Conservation (phyloP, 2,888 invertebrate genomes). For the Axea sp. region DNA sequence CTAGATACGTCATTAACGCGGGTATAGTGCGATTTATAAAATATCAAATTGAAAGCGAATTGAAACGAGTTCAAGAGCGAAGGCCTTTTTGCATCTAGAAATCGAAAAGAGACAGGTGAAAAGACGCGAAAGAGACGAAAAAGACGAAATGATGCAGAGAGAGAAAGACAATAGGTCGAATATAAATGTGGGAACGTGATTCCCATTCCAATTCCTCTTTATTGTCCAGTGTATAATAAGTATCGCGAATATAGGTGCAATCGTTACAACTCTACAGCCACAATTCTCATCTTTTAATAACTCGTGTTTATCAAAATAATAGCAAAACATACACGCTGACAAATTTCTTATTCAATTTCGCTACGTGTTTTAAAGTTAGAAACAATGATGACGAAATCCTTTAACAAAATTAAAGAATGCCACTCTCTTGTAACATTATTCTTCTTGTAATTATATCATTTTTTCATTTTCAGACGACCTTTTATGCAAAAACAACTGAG, state of each 20-base stretch:
- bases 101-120: constrained; percentile 64
- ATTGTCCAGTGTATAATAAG: constrained; percentile 65
- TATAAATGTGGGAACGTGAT: constrained; percentile 77
- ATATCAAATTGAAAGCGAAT: constrained; percentile 76
- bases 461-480: too few species aligned
- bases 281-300: constrained; percentile 28
- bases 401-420: too few species aligned
- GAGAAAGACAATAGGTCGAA: constrained; percentile 76
- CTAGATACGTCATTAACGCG: constrained; percentile 49
- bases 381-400: too few species aligned
- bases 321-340: too few species aligned
- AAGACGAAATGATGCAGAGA: constrained; percentile 60
- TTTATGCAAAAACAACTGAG: too few species aligned
- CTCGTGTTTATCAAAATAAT: background rate
- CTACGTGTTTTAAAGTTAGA: too few species aligned
- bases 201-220: constrained; percentile 71
- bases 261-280: constrained; percentile 46
- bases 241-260: constrained; percentile 56
- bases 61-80: constrained; percentile 76
- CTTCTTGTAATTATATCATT: too few species aligned
- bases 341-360: too few species aligned
- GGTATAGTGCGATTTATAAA: too few species aligned
- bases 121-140: constrained; percentile 49
- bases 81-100: constrained; percentile 69
- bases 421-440: too few species aligned